Percentiles rank a stretch among this genome's conserved stretches.
Conservation (phyloP, 2,888 invertebrate genomes). For the Ephialtes manifestator region DNA sequence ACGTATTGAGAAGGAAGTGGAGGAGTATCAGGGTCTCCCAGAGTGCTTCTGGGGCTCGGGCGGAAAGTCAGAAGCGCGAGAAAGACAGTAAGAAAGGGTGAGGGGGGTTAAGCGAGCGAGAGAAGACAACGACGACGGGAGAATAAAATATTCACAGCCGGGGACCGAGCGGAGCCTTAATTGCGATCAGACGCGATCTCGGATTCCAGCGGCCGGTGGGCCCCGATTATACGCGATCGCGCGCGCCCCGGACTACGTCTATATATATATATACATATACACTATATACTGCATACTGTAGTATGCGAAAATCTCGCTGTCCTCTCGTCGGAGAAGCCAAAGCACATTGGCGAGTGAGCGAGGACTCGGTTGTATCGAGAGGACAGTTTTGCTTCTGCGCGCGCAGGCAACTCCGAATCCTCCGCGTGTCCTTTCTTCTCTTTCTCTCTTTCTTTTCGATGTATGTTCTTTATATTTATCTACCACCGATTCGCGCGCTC, state of each 20-base stretch:
- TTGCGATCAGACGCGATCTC: constrained; percentile 86
- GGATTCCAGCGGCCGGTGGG: constrained; percentile 85
- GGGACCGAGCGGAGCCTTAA: constrained; percentile 84
- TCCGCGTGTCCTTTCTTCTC: constrained; percentile 36
- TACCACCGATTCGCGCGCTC: constrained; percentile 39
- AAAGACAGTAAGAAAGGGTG: constrained; percentile 58
- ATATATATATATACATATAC: constrained; percentile 24
- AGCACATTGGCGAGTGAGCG: constrained; percentile 22
- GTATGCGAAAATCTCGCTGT: constrained; percentile 41
- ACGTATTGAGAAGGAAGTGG: constrained; percentile 44
- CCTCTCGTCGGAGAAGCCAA: neutral
- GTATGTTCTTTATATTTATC: constrained; percentile 43
- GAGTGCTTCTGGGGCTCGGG: constrained; percentile 53
- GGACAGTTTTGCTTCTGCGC: constrained; percentile 49
- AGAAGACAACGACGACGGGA: constrained; percentile 53
- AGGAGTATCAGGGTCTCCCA: constrained; percentile 26
- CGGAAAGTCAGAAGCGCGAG: constrained; percentile 59
- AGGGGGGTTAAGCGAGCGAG: constrained; percentile 30
- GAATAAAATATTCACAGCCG: constrained; percentile 85
- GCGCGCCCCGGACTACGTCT: constrained; percentile 54
- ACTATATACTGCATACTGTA: neutral
- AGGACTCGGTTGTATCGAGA: constrained; percentile 18
- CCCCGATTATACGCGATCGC: constrained; percentile 74
- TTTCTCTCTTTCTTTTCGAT: constrained; percentile 22
- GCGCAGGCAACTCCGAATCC: constrained; percentile 27